Evolutionary conservation across 1,140 invertebrate genomes (phyloP).

Genomic region (Meteorus sp.): DNA sequence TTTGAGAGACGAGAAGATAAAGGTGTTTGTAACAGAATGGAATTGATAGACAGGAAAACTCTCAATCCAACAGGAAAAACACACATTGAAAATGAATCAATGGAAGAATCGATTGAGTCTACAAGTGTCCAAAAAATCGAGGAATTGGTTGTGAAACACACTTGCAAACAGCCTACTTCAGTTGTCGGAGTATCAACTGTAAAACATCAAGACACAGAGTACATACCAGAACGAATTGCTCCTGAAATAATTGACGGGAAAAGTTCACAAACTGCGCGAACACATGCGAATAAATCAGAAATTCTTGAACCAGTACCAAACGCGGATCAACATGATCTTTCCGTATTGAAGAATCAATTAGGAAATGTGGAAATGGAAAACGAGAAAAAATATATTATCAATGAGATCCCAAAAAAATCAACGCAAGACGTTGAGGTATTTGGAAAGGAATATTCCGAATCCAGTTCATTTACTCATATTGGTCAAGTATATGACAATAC

Average conservation of each 20-base stretch:
- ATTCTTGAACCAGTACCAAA: neutral
- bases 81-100: no score
- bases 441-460: neutral
- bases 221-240: no score
- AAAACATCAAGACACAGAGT: neutral
- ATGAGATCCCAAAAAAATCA: neutral
- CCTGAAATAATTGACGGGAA: no score
- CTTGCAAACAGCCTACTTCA: no score
- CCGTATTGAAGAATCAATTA: neutral
- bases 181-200: no score
- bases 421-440: neutral
- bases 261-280: neutral
- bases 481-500: neutral
- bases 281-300: neutral
- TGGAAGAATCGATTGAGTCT: no score
- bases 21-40: neutral
- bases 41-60: no score
- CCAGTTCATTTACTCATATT: no score
- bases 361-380: neutral
- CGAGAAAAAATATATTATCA: no score
- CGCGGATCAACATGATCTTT: neutral
- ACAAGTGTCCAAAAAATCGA: no score
- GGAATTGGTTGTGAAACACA: no score
- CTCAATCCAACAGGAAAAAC: no score
- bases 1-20: neutral